Evolutionary conservation across 2,113 vertebrate genomes (phyloP), one percentile per base, ranked within the genome.

Genomic region (Rhinopithecus roxellana): DNA sequence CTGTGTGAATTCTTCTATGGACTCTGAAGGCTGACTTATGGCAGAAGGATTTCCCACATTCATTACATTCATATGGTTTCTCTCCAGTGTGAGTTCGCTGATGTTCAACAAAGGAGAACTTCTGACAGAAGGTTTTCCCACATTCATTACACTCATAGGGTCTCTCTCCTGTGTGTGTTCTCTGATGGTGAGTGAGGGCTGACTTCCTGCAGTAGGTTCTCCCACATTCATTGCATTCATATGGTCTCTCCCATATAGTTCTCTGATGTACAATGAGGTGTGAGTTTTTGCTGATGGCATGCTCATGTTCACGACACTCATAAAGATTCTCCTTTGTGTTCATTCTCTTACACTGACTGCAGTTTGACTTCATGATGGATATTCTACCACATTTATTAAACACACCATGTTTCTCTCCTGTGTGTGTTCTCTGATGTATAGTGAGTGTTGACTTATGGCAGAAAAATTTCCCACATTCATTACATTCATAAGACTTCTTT

Each of bases 141-240:
- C 82, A 94, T 12, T 40, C 45, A 2, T 43, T 43, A 18, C 86
- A 85, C 22, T 52, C 87, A 16, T 85, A 75, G 25, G 38, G 88
- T 43, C 82, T 69, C 75, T 91, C 75, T 45, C 77, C 82, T 3
- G 61, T 48, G 50, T 86, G 81, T 2, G 81, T 86, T 67, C 70
- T 93, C 81, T 93, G 64, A 30, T 87, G 87, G 40, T 52, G 40
- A 55, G 48, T 43, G 35, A 97, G 57, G 16, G 81, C 80, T 8
- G 75, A 89, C 40, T 94, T 94, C 27, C 35, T 32, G 83, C 89
- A 94, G 67, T 88, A 96, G 25, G 86, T 59, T 25, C 67, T 86
- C 86, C 87, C 69, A 70, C 86, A 97, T 14, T 86, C 16, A 1
- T n/a, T 27, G 13, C 77, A 94, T 23, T 77, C 72, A 3, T 83